phyloP scores from a whole-genome alignment of 2,888 invertebrate genomes.

The Bimastos eiseni region DNA sequence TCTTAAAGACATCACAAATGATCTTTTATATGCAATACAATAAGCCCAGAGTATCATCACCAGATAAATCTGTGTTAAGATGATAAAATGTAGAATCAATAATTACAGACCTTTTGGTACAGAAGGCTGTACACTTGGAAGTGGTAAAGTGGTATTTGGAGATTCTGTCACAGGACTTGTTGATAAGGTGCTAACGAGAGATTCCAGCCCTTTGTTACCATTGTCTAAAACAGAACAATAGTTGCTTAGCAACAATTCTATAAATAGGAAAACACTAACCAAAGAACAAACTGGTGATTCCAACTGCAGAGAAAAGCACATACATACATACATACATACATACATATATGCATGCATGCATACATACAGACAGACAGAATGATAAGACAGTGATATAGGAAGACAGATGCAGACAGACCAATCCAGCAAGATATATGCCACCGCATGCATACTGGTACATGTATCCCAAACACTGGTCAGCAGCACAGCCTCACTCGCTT shows the following conservation, averaged over 20 bases:
- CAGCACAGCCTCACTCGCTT: too few species aligned
- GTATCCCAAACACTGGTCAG: too few species aligned
- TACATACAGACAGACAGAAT: too few species aligned
- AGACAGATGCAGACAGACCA: too few species aligned
- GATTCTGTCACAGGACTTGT: neutral
- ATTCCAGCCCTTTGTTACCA: neutral
- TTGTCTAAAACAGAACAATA: neutral
- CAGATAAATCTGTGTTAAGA: too few species aligned
- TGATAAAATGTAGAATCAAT: neutral
- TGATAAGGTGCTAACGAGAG: neutral
- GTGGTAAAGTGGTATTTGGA: neutral
- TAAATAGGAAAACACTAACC: neutral
- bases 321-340: too few species aligned
- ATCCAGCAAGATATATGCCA: too few species aligned
- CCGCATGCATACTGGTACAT: too few species aligned
- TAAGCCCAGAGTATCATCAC: neutral
- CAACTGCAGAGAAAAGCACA: neutral
- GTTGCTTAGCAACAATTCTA: neutral
- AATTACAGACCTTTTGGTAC: neutral
- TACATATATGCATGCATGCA: too few species aligned
- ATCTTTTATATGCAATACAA: neutral
- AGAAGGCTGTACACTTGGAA: slow-evolving; percentile 13
- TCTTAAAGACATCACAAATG: neutral
- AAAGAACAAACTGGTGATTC: neutral
- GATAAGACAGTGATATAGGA: too few species aligned